Evolutionary conservation across 2,888 invertebrate species (phyloP).

Genomic region (Branchipolynoe longqiensis): DNA sequence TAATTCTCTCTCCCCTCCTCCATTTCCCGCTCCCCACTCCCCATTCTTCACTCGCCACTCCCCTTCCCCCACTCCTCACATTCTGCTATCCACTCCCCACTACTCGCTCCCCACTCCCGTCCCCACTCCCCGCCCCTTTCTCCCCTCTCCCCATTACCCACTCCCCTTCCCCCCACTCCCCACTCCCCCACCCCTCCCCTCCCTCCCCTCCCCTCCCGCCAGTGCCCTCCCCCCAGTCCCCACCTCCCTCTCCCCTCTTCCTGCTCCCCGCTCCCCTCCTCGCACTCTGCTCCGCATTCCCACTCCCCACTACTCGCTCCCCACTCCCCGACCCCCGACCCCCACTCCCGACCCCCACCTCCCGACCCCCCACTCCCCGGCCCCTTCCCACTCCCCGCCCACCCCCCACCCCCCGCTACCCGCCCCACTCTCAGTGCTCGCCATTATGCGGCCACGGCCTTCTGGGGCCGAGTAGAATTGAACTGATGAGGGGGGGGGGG

Average conservation of each 20-base stretch:
- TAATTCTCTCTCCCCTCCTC: neutral
- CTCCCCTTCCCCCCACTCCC: neutral
- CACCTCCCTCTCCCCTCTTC: neutral
- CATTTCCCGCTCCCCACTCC: neutral
- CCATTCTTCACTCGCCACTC: neutral
- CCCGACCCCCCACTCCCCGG: too few relatives aligned
- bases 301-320: too few relatives aligned
- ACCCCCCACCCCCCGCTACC: too few relatives aligned
- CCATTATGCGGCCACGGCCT: too few relatives aligned
- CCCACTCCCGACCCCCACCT: too few relatives aligned
- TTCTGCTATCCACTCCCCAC: neutral
- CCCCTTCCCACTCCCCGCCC: too few relatives aligned
- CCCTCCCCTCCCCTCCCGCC: neutral
- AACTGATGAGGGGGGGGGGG: too few relatives aligned
- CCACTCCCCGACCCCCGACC: too few relatives aligned
- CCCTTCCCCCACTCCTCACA: neutral
- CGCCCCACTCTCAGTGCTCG: too few relatives aligned
- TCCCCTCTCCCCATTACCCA: neutral
- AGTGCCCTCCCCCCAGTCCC: neutral
- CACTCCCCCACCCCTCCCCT: neutral
- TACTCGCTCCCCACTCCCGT: neutral
- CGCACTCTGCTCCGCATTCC: neutral
- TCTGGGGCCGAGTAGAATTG: too few relatives aligned
- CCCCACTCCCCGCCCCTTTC: neutral
- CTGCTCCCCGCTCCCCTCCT: neutral